Percentiles rank a stretch among this genome's conserved stretches.
These are phyloP conservation scores for Rousettus madagascariensis DNA, from an alignment of 2,797 vertebrate genomes.

Conservation along the genomic window DNA sequence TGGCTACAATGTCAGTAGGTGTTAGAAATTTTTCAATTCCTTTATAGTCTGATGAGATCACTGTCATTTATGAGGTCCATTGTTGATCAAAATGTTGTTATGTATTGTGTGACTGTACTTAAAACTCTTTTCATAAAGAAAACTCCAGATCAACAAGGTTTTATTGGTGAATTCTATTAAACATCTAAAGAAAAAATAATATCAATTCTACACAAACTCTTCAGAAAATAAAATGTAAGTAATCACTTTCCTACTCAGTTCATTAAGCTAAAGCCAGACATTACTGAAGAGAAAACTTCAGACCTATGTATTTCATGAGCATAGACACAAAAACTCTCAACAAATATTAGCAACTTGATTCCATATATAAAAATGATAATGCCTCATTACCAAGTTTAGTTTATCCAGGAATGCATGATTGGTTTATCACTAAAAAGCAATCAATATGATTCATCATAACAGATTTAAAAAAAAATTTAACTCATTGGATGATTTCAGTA, in stretches of 20 bases:
- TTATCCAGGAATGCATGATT: neutral
- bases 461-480: neutral
- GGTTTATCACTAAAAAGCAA: neutral
- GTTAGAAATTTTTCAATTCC: neutral
- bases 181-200: neutral
- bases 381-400: neutral
- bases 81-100: neutral
- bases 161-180: neutral
- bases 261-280: neutral
- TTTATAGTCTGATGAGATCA: neutral
- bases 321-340: neutral
- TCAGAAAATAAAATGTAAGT: neutral
- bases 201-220: neutral
- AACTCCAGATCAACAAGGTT: neutral
- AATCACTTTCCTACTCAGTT: neutral
- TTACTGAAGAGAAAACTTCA: neutral
- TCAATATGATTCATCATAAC: neutral
- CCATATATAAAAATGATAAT: neutral
- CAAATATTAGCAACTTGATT: neutral
- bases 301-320: neutral
- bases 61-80: neutral
- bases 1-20: neutral
- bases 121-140: neutral
- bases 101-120: neutral
- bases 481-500: neutral